Percentiles rank a stretch among this genome's conserved stretches.
These are phyloP conservation scores for Corella eumyota DNA, from an alignment of 23 tunicate species.

Conservation along the genomic window DNA sequence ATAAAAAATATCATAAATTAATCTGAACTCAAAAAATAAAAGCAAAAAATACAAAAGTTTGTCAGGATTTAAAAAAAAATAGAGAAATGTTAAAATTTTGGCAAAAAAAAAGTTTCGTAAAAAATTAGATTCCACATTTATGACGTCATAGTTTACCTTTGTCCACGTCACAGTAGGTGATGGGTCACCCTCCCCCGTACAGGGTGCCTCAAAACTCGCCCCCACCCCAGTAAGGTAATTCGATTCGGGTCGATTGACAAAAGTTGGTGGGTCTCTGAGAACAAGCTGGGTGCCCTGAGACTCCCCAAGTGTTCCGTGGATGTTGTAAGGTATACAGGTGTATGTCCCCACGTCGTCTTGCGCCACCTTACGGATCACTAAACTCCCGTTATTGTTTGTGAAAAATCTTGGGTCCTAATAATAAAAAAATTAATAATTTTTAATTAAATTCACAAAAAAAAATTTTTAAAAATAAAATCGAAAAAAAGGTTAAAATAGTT, in stretches of 20 bases:
- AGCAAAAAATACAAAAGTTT: not conserved
- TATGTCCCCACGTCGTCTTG: constrained; percentile 36
- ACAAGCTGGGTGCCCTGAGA: constrained; percentile 15
- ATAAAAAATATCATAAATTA: not conserved
- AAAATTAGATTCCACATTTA: not conserved
- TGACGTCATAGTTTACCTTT: constrained; percentile 22
- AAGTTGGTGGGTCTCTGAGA: constrained; percentile 47
- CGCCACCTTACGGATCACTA: constrained; percentile 22
- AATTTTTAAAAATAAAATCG: too few species aligned
- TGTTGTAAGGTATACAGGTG: constrained; percentile 63
- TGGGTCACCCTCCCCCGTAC: constrained; percentile 54
- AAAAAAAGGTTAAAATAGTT: too few species aligned
- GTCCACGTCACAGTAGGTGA: constrained; percentile 51
- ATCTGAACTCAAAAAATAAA: not conserved
- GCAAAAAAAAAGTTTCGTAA: not conserved
- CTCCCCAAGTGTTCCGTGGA: constrained; percentile 41
- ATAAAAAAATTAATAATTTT: too few species aligned
- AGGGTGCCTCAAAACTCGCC: constrained; percentile 23
- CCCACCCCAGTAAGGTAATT: constrained; percentile 32
- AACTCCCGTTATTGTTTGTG: constrained; percentile 34
- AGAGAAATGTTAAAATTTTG: not conserved
- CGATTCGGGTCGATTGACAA: constrained; percentile 15
- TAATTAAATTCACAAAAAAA: not conserved
- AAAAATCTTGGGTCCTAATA: constrained; percentile 22
- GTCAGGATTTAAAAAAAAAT: too few species aligned